These are phyloP conservation scores for Nycticebus coucang DNA, from an alignment of 2,113 vertebrate species.

Conservation along the genomic window DNA sequence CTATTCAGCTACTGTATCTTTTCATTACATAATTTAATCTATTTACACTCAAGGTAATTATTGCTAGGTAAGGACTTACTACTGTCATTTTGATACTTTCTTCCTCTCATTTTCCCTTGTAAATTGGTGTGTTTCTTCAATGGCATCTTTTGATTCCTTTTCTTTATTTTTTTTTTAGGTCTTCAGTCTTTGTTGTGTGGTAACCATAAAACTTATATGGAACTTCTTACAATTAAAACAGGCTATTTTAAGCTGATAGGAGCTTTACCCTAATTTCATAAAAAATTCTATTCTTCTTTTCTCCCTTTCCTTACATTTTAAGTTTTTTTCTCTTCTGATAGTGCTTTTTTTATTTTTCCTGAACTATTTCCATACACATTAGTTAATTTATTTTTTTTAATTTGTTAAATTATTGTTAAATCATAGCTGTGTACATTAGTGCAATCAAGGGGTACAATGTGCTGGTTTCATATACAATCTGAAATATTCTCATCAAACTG, in stretches of 20 bases:
- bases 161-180: neutral
- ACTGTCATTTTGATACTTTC: neutral
- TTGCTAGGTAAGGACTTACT: neutral
- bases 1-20: neutral
- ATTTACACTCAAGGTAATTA: neutral
- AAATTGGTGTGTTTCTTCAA: neutral
- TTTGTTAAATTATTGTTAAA: no score
- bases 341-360: no score
- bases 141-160: neutral
- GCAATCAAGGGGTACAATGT: no score
- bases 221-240: neutral
- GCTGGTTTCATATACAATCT: no score
- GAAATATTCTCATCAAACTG: no score
- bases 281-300: neutral
- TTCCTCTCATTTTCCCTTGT: neutral
- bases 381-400: no score
- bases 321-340: neutral
- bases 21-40: neutral
- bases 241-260: neutral
- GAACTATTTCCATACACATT: no score
- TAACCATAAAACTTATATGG: neutral
- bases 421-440: no score
- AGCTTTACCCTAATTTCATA: neutral
- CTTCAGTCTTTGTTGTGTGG: neutral
- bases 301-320: neutral